Conservation (phyloP, 2,888 invertebrate species). For the Augiades crinisus region DNA sequence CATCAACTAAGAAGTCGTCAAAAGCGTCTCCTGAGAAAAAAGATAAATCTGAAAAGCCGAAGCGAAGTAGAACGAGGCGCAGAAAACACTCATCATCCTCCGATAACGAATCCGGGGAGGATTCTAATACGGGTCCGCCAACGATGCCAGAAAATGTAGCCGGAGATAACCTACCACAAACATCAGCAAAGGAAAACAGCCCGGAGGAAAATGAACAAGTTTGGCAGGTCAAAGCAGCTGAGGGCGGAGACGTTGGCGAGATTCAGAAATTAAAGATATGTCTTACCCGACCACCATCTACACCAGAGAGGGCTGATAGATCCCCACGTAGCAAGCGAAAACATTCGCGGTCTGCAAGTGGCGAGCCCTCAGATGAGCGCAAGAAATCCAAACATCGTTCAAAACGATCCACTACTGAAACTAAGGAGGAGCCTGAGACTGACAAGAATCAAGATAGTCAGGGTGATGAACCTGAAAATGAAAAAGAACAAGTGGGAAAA, state of each 20-base stretch:
- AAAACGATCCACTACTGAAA: conserved; percentile 54
- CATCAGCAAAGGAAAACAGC: conserved; percentile 53
- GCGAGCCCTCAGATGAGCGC: conserved; percentile 73
- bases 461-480: conserved; percentile 50
- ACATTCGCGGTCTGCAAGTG: conserved; percentile 72
- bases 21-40: conserved; percentile 85
- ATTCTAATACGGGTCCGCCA: conserved; percentile 36
- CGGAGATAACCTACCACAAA: conserved; percentile 49
- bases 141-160: conserved; percentile 22
- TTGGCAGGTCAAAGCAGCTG: conserved; percentile 79
- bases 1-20: conserved; percentile 81
- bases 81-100: conserved; percentile 80
- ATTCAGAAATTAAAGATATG: conserved; percentile 85
- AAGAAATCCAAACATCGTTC: conserved; percentile 65
- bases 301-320: conserved; percentile 75
- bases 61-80: conserved; percentile 77
- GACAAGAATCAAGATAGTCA: conserved; percentile 61
- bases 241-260: conserved; percentile 76
- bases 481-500: conserved; percentile 46
- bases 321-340: conserved; percentile 77
- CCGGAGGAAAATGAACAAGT: conserved; percentile 70
- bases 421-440: conserved; percentile 52
- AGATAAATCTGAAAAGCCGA: conserved; percentile 77
- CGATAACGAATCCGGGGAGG: conserved; percentile 74
- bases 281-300: conserved; percentile 79